Evolutionary conservation across 2,797 vertebrate species (phyloP).

Genomic region (Brachyalestes nurse): DNA sequence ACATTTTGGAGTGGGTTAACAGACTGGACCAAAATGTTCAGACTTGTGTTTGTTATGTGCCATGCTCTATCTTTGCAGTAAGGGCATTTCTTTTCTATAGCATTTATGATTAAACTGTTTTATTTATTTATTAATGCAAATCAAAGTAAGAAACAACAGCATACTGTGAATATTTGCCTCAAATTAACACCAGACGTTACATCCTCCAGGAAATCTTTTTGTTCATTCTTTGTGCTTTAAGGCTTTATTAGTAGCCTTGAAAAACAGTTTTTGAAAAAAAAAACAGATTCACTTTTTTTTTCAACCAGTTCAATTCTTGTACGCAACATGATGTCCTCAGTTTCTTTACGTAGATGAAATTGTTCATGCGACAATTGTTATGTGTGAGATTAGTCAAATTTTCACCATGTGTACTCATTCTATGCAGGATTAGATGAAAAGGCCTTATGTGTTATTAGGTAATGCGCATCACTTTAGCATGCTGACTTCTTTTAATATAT

Average conservation of each 20-base stretch:
- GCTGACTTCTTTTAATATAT: conserved; percentile 15
- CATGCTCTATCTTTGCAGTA: not conserved
- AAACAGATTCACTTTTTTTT: not conserved
- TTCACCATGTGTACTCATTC: conserved; percentile 30
- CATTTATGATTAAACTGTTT: no score
- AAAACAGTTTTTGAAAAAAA: not conserved
- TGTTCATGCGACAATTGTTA: not conserved
- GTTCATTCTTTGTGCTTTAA: not conserved
- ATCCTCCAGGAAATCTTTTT: not conserved
- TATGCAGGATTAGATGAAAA: conserved; percentile 19
- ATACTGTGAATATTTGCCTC: not conserved
- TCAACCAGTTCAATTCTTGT: not conserved
- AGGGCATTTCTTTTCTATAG: not conserved
- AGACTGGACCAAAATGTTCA: not conserved
- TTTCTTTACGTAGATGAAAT: not conserved
- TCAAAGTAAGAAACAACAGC: not conserved
- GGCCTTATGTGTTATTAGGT: conserved; percentile 15
- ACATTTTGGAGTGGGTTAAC: not conserved
- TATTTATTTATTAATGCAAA: not conserved
- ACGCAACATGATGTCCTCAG: not conserved
- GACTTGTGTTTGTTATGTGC: not conserved
- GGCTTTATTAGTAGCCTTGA: not conserved
- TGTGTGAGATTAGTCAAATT: not conserved
- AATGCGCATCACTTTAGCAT: conserved; percentile 24
- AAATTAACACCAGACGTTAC: not conserved